Conservation (phyloP, 2,888 invertebrate genomes). For the Maniola hyperantus region DNA sequence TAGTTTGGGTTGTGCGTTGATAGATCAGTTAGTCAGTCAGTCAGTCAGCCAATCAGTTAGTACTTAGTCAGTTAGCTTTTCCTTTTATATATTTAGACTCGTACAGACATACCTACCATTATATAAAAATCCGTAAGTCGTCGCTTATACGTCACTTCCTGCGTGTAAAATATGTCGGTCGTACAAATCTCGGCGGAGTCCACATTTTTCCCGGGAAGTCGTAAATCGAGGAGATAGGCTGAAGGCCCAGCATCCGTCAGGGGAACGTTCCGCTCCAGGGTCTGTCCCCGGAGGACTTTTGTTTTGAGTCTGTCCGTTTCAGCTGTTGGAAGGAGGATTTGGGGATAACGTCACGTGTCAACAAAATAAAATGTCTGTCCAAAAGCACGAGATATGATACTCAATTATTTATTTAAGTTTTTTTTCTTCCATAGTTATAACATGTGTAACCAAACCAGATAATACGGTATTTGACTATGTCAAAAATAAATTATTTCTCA, state of each 20-base stretch:
- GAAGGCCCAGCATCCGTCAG: slow-evolving; percentile 37
- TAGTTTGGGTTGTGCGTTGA: no score
- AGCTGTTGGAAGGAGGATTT: background rate
- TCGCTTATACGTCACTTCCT: slow-evolving; percentile 64
- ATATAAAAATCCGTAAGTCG: slow-evolving; percentile 54
- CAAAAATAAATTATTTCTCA: no score
- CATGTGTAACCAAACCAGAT: no score
- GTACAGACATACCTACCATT: no score
- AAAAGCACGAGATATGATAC: background rate
- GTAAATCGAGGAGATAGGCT: slow-evolving; percentile 53
- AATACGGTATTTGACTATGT: no score
- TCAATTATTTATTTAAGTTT: no score
- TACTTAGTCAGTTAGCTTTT: no score
- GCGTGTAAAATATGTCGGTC: slow-evolving; percentile 66
- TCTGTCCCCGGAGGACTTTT: slow-evolving; percentile 32
- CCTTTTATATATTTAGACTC: no score
- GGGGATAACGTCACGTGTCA: slow-evolving; percentile 2
- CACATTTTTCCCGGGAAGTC: slow-evolving; percentile 60
- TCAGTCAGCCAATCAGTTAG: no score
- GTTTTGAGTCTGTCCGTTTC: slow-evolving; percentile 30
- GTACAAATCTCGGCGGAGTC: slow-evolving; percentile 66
- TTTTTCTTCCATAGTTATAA: no score
- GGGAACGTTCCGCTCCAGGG: slow-evolving; percentile 19
- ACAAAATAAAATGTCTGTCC: background rate
- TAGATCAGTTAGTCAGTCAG: no score